These are phyloP conservation scores for Danaus chrysippus DNA, from an alignment of 2,888 invertebrate species.

Conservation along the genomic window DNA sequence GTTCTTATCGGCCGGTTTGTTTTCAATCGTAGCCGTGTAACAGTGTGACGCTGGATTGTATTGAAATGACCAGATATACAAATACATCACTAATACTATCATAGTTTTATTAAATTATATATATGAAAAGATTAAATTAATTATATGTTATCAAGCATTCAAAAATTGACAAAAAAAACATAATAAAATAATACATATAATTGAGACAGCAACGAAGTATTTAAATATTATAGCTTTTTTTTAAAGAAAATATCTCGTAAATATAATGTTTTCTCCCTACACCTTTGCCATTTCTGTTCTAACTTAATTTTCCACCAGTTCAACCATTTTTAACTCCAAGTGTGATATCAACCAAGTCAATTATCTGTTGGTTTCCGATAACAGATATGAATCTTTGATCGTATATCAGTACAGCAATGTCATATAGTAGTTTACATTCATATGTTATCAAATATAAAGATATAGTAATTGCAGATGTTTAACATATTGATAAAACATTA, in stretches of 20 bases:
- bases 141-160: neutral
- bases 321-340: neutral
- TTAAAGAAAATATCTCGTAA: no score
- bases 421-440: slow-evolving; percentile 27
- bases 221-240: no score
- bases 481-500: slow-evolving; percentile 1
- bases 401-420: slow-evolving; percentile 31
- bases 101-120: neutral
- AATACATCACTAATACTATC: neutral
- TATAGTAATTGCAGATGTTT: slow-evolving; percentile 1
- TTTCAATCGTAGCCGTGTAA: slow-evolving; percentile 39
- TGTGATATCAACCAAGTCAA: neutral
- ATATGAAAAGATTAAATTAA: neutral
- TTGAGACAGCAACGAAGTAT: no score
- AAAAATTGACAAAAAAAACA: no score
- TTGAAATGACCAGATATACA: slow-evolving; percentile 4
- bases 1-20: slow-evolving; percentile 44
- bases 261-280: no score
- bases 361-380: neutral
- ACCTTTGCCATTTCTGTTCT: no score
- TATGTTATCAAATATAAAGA: slow-evolving; percentile 39
- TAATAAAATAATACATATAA: no score
- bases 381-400: slow-evolving; percentile 5
- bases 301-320: neutral
- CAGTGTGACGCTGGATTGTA: slow-evolving; percentile 11